Evolutionary conservation across 2,797 vertebrate species (phyloP).

Genomic region (Petrocephalus schoutedeni): DNA sequence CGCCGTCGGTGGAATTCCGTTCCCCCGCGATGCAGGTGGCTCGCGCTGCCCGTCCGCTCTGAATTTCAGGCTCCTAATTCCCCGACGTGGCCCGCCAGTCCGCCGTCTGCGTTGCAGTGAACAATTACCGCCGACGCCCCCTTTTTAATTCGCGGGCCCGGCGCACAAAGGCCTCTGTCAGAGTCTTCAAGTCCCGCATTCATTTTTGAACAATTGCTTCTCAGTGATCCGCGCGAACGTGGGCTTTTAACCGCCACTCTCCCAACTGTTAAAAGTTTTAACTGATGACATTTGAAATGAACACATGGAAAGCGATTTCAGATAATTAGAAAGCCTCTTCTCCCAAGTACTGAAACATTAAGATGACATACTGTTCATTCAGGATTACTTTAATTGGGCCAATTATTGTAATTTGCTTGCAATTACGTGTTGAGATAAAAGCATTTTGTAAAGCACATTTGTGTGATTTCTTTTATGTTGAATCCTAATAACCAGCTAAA

Average conservation of each 20-base stretch:
- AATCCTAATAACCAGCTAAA: constrained; percentile 79
- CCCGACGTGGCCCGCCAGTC: neutral
- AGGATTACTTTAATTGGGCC: constrained; percentile 98
- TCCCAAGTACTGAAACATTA: constrained; percentile 89
- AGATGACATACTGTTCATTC: constrained; percentile 95
- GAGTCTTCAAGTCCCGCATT: constrained; percentile 38
- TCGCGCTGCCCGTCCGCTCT: neutral
- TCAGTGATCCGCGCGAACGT: constrained; percentile 68
- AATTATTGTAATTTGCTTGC: constrained; percentile 98
- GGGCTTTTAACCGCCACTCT: constrained; percentile 73
- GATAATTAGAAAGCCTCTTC: constrained; percentile 91
- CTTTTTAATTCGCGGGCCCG: constrained; percentile 16
- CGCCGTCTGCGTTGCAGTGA: neutral
- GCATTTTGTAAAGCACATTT: constrained; percentile 80
- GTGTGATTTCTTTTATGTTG: constrained; percentile 72
- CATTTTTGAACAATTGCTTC: constrained; percentile 65
- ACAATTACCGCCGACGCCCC: constrained; percentile 20
- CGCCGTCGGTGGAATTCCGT: neutral
- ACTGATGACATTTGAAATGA: constrained; percentile 87
- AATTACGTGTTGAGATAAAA: constrained; percentile 93
- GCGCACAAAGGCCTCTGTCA: constrained; percentile 35
- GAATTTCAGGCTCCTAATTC: constrained; percentile 13
- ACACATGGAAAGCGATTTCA: constrained; percentile 80
- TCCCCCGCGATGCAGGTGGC: neutral
- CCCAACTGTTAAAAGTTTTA: constrained; percentile 76